phyloP scores from a whole-genome alignment of 1,140 invertebrate genomes.

The Elysia chlorotica region DNA sequence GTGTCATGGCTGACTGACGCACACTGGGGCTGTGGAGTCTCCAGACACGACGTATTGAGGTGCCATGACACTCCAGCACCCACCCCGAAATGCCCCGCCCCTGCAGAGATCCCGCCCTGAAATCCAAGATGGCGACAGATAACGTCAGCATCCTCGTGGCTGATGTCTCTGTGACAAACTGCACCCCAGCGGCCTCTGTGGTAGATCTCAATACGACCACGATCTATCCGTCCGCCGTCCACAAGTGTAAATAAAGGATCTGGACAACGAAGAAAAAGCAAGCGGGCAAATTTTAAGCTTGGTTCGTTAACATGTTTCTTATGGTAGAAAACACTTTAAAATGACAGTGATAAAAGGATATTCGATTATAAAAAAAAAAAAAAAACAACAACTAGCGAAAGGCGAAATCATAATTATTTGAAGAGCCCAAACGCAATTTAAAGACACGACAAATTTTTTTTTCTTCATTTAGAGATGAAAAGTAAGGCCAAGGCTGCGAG shows the following conservation, averaged over 20 bases:
- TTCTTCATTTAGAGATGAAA: too few relatives aligned
- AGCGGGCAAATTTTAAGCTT: too few relatives aligned
- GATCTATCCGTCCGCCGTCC: conserved; percentile 38
- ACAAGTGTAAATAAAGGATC: conserved; percentile 44
- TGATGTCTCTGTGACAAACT: conserved; percentile 91
- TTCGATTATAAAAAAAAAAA: too few relatives aligned
- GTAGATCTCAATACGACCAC: conserved; percentile 89
- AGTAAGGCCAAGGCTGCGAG: too few relatives aligned
- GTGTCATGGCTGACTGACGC: conserved; percentile 11
- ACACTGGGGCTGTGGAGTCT: conserved; percentile 18
- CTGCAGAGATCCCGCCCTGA: conserved; percentile 35
- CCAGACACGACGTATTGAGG: conserved; percentile 38
- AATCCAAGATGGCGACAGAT: conserved; percentile 78
- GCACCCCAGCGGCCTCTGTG: conserved; percentile 86
- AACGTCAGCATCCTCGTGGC: conserved; percentile 77
- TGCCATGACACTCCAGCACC: conserved; percentile 35
- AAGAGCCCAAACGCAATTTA: too few relatives aligned
- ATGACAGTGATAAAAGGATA: too few relatives aligned
- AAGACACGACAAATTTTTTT: too few relatives aligned
- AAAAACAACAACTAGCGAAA: too few relatives aligned
- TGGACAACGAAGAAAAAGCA: conserved; percentile 23
- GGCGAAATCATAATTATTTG: too few relatives aligned
- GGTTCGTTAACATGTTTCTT: too few relatives aligned
- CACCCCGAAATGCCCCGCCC: conserved; percentile 32
- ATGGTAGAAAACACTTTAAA: too few relatives aligned